Evolutionary conservation across 2,113 vertebrate species (phyloP), one percentile per base, ranked within the genome.

Genomic region (Calcarius ornatus): DNA sequence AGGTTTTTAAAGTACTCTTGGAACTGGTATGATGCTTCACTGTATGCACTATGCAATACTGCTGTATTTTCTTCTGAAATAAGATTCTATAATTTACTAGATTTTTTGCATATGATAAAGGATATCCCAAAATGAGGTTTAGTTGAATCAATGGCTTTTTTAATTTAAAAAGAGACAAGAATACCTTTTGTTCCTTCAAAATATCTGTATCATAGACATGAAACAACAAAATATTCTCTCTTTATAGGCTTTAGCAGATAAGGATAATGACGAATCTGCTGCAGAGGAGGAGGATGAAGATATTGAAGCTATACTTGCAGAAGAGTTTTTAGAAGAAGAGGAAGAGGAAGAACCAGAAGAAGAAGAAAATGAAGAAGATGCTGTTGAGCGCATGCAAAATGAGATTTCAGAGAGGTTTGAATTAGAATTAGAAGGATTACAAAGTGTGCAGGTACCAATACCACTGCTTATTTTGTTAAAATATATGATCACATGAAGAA

Each of bases 321-420:
- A 50, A 50, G 48, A 50, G 48, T 50, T 50, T 50, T 50, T 50
- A 50, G 48, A 50, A 50, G 48, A 50, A 50, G 48, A 50, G 27
- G 48, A 50, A 50, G 48, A 50, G 15, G 48, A 50, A 37, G 96
- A 91, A 2, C 97, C 12, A 65, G 98, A 98, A 13, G 98, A 98
- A 76, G 99, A 99, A 88, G 97, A 97, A 42, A 98, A 98, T 54
- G 87, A 89, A 69, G 70, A 87, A 79, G 97, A 97, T 5, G 98
- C 98, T 21, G 45, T 66, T 47, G 98, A 99, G 17, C 98, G 97
- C 42, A 97, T 99, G 68, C 97, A 96, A 97, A 93, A 33, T 72
- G 98, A 99, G 96, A 98, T 99, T 88, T 84, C 90, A 89, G 97
- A 98, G 27, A 98, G 97, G 48, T 99, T 98, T 96, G 97, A 98